A percentile compares a stretch with the other conserved stretches of the same genome.
Conservation (phyloP, 2,888 invertebrate genomes). For the Epirrita christyi region DNA sequence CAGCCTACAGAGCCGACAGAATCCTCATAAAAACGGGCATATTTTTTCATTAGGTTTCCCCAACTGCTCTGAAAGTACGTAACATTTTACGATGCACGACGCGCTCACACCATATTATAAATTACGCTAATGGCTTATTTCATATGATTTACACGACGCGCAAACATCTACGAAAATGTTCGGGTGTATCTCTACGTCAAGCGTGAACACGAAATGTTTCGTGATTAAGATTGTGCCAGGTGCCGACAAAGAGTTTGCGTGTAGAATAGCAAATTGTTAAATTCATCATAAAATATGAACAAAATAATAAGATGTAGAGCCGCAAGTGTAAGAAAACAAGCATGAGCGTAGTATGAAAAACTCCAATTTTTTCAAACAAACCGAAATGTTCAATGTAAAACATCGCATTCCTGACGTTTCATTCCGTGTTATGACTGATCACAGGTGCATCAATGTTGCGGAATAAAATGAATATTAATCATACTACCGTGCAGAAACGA, state of each 20-base stretch:
- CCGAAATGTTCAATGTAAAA: slow-evolving; percentile 22
- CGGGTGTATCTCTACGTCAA: slow-evolving; percentile 21
- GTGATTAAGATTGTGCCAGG: slow-evolving; percentile 25
- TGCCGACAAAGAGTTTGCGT: slow-evolving; percentile 10
- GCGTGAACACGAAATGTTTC: slow-evolving; percentile 21
- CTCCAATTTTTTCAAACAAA: slow-evolving; percentile 2
- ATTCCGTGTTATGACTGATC: slow-evolving; percentile 52
- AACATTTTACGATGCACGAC: slow-evolving; percentile 53
- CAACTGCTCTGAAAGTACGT: slow-evolving; percentile 37
- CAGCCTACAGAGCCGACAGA: slow-evolving; percentile 27
- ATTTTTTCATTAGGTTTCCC: slow-evolving; percentile 43
- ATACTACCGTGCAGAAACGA: slow-evolving; percentile 3
- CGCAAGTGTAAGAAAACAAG: not conserved
- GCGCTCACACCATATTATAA: slow-evolving; percentile 47
- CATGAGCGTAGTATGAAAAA: not conserved
- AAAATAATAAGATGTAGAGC: not conserved
- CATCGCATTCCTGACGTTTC: slow-evolving; percentile 48
- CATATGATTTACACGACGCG: slow-evolving; percentile 56
- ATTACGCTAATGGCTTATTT: slow-evolving; percentile 64
- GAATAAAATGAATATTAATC: slow-evolving; percentile 30
- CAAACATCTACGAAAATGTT: slow-evolving; percentile 46
- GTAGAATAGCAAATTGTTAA: slow-evolving; percentile 11
- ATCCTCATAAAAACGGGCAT: slow-evolving; percentile 38
- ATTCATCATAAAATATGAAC: not conserved
- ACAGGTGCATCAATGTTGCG: slow-evolving; percentile 54